A percentile compares a stretch with the other conserved stretches of the same genome.
phyloP scores from a whole-genome alignment of 2,888 invertebrate species.

The Gibbula magus region DNA sequence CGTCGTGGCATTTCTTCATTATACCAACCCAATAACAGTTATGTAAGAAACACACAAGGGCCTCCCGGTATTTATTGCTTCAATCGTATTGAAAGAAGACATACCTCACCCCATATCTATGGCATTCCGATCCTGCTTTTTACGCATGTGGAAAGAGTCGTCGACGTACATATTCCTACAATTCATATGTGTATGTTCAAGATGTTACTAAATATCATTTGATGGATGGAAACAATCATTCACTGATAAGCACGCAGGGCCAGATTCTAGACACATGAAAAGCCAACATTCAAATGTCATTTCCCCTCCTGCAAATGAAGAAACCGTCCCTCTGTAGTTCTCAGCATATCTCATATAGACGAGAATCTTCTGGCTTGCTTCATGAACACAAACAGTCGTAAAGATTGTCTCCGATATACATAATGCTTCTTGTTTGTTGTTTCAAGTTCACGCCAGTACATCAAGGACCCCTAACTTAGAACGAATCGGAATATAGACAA shows the following conservation, averaged over 20 bases:
- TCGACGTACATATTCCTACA: background rate
- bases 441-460: constrained; percentile 6
- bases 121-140: background rate
- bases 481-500: background rate
- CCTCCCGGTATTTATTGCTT: background rate
- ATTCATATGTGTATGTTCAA: constrained; percentile 2
- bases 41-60: background rate
- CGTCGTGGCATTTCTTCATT: no score
- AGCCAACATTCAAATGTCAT: background rate
- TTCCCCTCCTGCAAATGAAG: constrained; percentile 11
- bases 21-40: no score
- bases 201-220: constrained; percentile 1
- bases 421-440: constrained; percentile 9
- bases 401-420: constrained; percentile 11
- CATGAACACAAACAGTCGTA: background rate
- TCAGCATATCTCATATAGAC: background rate
- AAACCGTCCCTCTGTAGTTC: constrained; percentile 8
- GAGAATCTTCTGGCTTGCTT: background rate
- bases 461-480: constrained; percentile 5
- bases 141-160: background rate
- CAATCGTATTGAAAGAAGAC: background rate
- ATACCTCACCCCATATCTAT: background rate
- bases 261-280: background rate
- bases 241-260: background rate
- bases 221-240: constrained; percentile 4